Base-by-base conservation (phyloP, 2,888 invertebrate species). In the Augochlorella aurata region DNA sequence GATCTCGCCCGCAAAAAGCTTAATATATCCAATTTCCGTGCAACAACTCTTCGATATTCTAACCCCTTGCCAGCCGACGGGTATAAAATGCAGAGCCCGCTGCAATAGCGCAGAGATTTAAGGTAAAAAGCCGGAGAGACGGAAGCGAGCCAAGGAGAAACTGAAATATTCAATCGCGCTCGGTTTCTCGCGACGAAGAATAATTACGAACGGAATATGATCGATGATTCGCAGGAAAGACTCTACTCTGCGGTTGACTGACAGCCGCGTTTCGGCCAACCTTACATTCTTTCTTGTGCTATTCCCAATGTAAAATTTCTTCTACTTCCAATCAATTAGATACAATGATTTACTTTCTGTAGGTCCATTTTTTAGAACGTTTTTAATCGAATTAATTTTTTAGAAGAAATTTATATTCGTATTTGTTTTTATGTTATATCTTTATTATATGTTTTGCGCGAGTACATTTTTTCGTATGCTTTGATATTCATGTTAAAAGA, bases 21-120 rank as follows among this genome's bases (percentile, higher is more conserved):
- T 70, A 66, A 70, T 58, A 54, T 44, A 58, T 79, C 65, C 77
- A 77, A 79, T 79, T 77, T 79, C 79, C 69, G 69, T 44, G 69
- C 65, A 52, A 79, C 69, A 69, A 70, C 69, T 79, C 38, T 65
- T 79, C 77, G 69, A 79, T 70, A 77, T 79, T 70, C 77, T 63
- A 63, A 29, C 44, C 47, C 65, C 49, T 69, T 50, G 69, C 52
- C 58, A 18, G 44, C 18, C 47, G 45, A n/a, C 68, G 12, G 63
- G 38, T 44, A 47, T 44, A 54, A 65, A 54, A 77, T 45, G 47
- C 47, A 49, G 16, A 21, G 10, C 0, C 14, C 47, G 47, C n/a
- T 47, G 24, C n/a, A 77, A 65, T 65, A 52, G 38, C 52, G 38
- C 2, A 21, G 65, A 12, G 50, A 16, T 44, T 75, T 29, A 21